Evolutionary conservation across 2,888 invertebrate species (phyloP), one percentile per base, ranked within the genome.

Genomic region (Plemyria rubiginata): DNA sequence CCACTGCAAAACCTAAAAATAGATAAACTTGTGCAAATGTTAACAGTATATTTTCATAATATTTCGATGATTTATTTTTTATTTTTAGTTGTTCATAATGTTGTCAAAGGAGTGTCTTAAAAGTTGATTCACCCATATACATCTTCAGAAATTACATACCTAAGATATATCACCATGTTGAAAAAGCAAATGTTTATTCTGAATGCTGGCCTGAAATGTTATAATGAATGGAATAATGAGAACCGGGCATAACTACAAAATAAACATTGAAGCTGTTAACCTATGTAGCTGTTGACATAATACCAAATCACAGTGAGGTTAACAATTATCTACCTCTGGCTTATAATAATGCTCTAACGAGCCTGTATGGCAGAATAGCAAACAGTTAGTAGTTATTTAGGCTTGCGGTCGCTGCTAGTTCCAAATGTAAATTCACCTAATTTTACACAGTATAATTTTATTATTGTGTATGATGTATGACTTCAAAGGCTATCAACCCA

Each of bases 351-450:
- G 52, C 55, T 29, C 66, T 70, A 70, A 70, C 61, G 70, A 70
- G 65, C 55, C 54, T 56, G 54, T 54, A 58, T 48, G 50, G 48
- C 54, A 56, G 57, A 54, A 43, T 53, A 57, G 8, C 13, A 16
- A 43, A 12, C 16, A 53, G 52, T 54, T 16, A 56, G 15, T 53
- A 40, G 40, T 63, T 64, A 64, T 64, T 53, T 64, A 64, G 56
- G 57, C 40, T 54, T 65, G 65, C 32, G 65, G 65, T 65, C 13
- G 13, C 49, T 55, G 53, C 62, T 68, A 68, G 66, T 68, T 65
- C 48, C 54, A 52, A 62, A 70, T 70, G 70, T 67, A 70, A 70
- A 70, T 70, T 60, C 51, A 45, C 65, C 66, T 65, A 65, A 68
- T 64, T 65, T 62, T 55, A 58, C 59, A 46, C 36, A 49, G 50